Conservation (phyloP, 2,888 invertebrate species). For the Acleris laterana region DNA sequence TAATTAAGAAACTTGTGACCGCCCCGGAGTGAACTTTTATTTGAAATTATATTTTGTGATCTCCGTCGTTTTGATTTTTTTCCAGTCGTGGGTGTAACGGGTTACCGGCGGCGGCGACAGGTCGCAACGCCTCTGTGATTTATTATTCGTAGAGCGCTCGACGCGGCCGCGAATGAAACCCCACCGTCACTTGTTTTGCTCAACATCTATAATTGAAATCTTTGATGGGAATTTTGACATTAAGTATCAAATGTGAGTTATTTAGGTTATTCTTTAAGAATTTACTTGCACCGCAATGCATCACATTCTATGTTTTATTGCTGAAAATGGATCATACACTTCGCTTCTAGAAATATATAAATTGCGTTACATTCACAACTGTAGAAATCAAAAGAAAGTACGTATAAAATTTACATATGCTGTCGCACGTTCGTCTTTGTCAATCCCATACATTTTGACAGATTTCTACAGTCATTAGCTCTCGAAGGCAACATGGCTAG, state of each 20-base stretch:
- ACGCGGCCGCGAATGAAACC: constrained; percentile 55
- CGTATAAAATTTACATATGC: no score
- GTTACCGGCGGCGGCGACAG: constrained; percentile 63
- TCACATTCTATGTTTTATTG: neutral
- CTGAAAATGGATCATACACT: neutral
- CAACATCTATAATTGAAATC: constrained; percentile 27
- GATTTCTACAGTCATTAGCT: no score
- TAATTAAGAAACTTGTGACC: constrained; percentile 85
- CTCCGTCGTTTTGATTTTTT: constrained; percentile 74
- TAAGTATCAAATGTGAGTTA: neutral
- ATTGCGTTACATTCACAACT: no score
- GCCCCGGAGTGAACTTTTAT: constrained; percentile 79
- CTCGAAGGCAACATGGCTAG: no score
- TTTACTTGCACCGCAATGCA: no score
- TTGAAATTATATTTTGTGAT: constrained; percentile 82
- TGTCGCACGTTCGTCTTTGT: no score
- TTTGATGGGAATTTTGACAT: constrained; percentile 13
- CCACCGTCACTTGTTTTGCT: constrained; percentile 23
- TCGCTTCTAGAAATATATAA: no score
- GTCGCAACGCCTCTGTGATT: constrained; percentile 74
- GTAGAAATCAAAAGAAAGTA: no score
- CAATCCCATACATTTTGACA: no score
- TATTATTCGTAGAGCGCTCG: constrained; percentile 65
- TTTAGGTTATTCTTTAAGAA: no score
- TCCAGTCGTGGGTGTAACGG: constrained; percentile 68